These are phyloP conservation scores for Poecilobothrus nobilitatus DNA, from an alignment of 2,888 invertebrate species.

Conservation along the genomic window DNA sequence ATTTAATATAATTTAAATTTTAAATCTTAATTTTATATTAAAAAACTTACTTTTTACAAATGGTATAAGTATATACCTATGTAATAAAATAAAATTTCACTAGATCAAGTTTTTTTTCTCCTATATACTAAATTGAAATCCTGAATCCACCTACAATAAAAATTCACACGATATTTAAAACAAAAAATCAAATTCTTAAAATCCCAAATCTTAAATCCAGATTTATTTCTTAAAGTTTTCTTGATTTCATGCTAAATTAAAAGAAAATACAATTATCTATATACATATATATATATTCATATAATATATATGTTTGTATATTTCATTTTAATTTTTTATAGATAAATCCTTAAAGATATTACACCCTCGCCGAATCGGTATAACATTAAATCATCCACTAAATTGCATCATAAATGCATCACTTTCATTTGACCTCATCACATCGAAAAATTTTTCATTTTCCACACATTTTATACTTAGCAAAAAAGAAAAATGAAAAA, in stretches of 20 bases:
- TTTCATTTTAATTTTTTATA: neutral
- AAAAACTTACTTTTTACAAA: too few relatives aligned
- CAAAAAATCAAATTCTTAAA: neutral
- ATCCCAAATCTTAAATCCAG: neutral
- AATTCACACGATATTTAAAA: neutral
- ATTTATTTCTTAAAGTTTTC: neutral
- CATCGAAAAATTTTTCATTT: neutral
- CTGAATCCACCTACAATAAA: neutral
- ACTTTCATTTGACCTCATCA: neutral
- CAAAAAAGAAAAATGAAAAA: too few relatives aligned
- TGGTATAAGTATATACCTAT: too few relatives aligned
- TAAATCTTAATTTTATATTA: too few relatives aligned
- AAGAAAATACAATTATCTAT: neutral
- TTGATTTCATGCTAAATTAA: neutral
- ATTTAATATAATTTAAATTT: too few relatives aligned
- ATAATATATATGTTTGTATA: too few relatives aligned
- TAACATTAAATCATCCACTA: neutral
- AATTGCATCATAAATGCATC: constrained; percentile 6
- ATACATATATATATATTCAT: neutral
- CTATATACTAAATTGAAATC: too few relatives aligned
- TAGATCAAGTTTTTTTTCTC: too few relatives aligned
- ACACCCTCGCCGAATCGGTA: neutral
- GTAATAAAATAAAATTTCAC: too few relatives aligned
- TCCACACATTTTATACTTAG: neutral
- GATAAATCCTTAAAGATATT: neutral